A percentile compares a stretch with the other conserved stretches of the same genome.
These are phyloP conservation scores for Elephas maximus DNA, from an alignment of 2,113 vertebrate genomes.

Conservation along the genomic window DNA sequence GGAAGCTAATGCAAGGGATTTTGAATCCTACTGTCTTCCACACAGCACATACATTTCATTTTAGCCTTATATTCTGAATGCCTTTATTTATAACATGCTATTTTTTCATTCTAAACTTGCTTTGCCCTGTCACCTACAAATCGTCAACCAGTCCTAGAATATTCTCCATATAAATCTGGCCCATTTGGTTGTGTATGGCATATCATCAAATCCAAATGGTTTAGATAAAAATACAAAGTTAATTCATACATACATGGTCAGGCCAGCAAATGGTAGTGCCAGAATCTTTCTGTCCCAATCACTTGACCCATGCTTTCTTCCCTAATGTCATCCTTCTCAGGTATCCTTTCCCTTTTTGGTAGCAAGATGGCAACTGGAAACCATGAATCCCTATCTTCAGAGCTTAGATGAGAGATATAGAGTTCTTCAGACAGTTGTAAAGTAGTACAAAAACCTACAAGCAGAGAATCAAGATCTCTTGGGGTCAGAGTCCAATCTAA, in stretches of 20 bases:
- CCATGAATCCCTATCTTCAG: background rate
- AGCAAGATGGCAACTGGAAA: background rate
- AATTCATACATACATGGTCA: background rate
- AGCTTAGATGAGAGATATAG: background rate
- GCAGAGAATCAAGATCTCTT: background rate
- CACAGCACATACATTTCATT: background rate
- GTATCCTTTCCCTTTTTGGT: background rate
- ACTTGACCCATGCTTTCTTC: background rate
- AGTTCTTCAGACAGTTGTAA: background rate
- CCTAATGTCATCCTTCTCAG: background rate
- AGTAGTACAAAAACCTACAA: background rate
- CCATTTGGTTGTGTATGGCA: constrained; percentile 47
- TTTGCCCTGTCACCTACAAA: constrained; percentile 1
- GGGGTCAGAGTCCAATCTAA: background rate
- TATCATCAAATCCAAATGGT: constrained; percentile 10
- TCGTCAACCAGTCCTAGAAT: background rate
- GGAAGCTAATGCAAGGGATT: background rate
- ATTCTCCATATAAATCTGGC: background rate
- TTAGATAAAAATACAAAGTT: constrained; percentile 54
- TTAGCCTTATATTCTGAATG: background rate
- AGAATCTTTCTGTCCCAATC: background rate
- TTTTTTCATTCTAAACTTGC: background rate
- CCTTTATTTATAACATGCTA: background rate
- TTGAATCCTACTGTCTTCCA: background rate
- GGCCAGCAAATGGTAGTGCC: background rate